Base-by-base conservation (phyloP, 35 echinoderm and acorn worm species). In the Apostichopus californicus region DNA sequence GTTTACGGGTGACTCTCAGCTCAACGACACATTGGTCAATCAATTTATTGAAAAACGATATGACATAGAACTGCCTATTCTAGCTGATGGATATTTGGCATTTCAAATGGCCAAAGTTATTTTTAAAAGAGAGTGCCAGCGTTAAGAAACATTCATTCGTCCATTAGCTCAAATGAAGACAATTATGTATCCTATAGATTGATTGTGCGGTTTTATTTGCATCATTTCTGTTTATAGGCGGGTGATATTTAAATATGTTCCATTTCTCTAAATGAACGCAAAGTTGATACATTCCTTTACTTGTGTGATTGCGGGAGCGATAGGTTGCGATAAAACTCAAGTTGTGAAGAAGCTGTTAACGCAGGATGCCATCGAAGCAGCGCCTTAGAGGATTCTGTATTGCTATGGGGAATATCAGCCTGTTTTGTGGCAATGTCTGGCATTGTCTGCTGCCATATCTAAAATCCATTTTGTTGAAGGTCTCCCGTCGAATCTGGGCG, bases 391-490 rank as follows among this genome's bases (percentile, higher is more conserved):
- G 86, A 89, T 89, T 89, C 22, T 72, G 5, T 89, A 89, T 46
- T 89, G 89, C 77, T 91, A 91, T 80, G 77, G 89, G 5, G 89
- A 78, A 91, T 91, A 91, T 80, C 72, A 91, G 77, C 23, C 89
- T 79, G 72, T 91, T 91, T 80, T 53, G 54, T 71, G 61, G 26
- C 26, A 28, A 28, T 28, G 26, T 28, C 26, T 28, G 26, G 73
- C 75, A 46, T 46, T 90, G 73, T 77, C 68, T 90, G 73, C 9
- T 77, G 88, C 88, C 73, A 75, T 90, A 15, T 7, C 73, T 78
- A 56, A 90, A 78, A 91, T 91, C 53, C 72, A 56, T 60, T 87
- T 87, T 87, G 55, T 87, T 58, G 84, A 87, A 25, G 84, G 84
- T 20, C 55, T 87, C 60, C 55, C 84, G 56, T 20, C 60, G 60